A percentile compares a stretch with the other conserved stretches of the same genome.
Evolutionary conservation across 2,113 vertebrate species (phyloP).

Genomic region (Mormyrus lacerda): DNA sequence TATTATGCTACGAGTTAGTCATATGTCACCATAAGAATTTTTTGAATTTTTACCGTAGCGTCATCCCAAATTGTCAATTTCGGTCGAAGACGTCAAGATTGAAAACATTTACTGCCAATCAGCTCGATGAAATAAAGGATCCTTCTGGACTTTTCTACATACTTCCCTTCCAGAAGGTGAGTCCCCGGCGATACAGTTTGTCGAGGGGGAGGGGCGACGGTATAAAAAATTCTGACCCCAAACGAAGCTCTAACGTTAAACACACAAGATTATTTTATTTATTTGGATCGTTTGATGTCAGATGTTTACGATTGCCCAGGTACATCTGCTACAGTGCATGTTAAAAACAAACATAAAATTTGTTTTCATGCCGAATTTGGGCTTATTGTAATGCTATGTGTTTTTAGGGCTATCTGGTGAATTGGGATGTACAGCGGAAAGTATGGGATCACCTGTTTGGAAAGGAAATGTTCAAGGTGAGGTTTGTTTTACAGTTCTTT

Average conservation of each 20-base stretch:
- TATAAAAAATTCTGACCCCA: not conserved
- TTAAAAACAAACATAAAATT: not conserved
- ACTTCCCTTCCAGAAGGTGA: conserved; percentile 94
- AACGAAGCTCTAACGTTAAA: not conserved
- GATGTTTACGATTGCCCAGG: not conserved
- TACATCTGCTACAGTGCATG: not conserved
- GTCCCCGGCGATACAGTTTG: not conserved
- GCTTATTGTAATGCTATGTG: not conserved
- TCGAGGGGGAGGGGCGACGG: not conserved
- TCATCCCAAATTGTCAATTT: conserved; percentile 97
- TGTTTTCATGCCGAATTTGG: not conserved
- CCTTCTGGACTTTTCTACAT: conserved; percentile 96
- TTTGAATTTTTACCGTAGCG: conserved; percentile 55
- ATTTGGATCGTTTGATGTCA: not conserved
- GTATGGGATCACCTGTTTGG: conserved; percentile 98
- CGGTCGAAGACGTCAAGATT: conserved; percentile 90
- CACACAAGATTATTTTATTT: not conserved
- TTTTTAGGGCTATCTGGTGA: conserved; percentile 89
- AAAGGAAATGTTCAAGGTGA: conserved; percentile 98
- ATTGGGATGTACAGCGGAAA: conserved; percentile 98
- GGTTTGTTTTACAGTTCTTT: not conserved
- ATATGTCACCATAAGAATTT: not conserved
- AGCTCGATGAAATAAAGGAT: conserved; percentile 97
- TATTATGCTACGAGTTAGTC: not conserved
- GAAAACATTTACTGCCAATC: conserved; percentile 96